Evolutionary conservation across 1,140 invertebrate species (phyloP), one percentile per base, ranked within the genome.

Genomic region (Pomacea maculata): DNA sequence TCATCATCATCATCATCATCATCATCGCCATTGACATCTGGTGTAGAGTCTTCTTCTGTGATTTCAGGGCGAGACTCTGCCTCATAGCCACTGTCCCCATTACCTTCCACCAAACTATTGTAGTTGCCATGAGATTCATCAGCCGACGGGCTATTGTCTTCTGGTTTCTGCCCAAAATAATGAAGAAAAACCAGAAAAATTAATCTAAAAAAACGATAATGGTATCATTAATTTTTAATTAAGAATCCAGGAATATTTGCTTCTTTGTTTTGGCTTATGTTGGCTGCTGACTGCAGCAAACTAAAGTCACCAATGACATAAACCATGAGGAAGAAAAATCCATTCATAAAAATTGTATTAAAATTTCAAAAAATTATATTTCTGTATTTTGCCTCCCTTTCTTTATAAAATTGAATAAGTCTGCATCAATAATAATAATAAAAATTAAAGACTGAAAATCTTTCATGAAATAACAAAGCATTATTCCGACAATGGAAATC

Each of bases 61-160:
- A 84, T 80, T 73, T 87, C 87, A 14, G 84, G 87, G n/a, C 84
- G 81, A 25, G 87, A 88, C 57, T 87, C 86, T 9, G 87, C 87
- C 52, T 87, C 86, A 70, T 88, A 88, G 9, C 87, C 87, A 57
- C 86, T 87, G 81, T 88, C 87, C 5, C 84, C 86, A 72, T 87
- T 88, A n/a, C 84, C 80, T 68, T 88, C 85, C 61, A 78, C 79
- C 15, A 78, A 61, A 67, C 79, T 83, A 67, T 84, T 82, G 17
- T 61, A 76, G 63, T 70, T 78, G 65, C 61, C 80, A 61, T 76
- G 65, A 67, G 82, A 81, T 9, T 74, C 45, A 61, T 82, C 77
- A 29, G 19, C 57, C 29, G 76, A 74, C 29, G 80, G 74, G 25
- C 75, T 21, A 14, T 17, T 67, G 25, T 80, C 77, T 45, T 78